Evolutionary conservation across 1,140 invertebrate genomes (phyloP).

Genomic region (roundworm (Caenorhabditis elegans)): DNA sequence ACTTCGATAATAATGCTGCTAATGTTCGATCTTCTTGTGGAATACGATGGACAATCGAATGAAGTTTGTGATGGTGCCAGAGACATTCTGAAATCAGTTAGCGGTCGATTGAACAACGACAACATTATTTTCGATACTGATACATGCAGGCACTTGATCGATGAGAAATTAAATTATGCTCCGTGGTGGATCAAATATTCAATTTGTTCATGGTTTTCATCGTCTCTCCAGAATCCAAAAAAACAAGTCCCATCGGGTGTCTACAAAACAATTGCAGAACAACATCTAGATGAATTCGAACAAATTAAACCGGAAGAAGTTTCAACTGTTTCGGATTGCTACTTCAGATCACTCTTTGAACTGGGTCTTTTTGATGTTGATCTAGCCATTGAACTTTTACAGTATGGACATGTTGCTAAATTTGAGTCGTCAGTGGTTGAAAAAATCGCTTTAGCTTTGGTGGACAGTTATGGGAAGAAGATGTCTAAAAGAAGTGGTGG

Average conservation of each 20-base stretch:
- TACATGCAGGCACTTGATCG: background rate
- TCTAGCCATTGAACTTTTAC: background rate
- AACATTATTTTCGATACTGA: background rate
- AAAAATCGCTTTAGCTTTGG: background rate
- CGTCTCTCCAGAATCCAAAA: background rate
- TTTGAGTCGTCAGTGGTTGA: background rate
- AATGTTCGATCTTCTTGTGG: background rate
- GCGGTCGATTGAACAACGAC: background rate
- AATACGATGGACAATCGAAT: background rate
- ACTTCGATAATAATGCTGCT: background rate
- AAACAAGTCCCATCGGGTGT: background rate
- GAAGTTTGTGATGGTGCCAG: background rate
- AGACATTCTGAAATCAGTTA: background rate
- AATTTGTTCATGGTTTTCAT: background rate
- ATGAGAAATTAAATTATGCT: background rate
- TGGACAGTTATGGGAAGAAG: conserved; percentile 14
- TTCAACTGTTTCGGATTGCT: background rate
- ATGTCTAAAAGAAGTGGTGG: background rate
- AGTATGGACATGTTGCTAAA: background rate
- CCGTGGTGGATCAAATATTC: conserved; percentile 6
- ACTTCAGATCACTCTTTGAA: background rate
- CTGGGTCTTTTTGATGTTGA: background rate
- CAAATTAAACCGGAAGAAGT: background rate
- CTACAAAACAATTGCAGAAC: background rate
- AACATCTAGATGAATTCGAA: background rate